phyloP scores from a whole-genome alignment of 2,797 vertebrate genomes.

The Lacerta agilis region DNA sequence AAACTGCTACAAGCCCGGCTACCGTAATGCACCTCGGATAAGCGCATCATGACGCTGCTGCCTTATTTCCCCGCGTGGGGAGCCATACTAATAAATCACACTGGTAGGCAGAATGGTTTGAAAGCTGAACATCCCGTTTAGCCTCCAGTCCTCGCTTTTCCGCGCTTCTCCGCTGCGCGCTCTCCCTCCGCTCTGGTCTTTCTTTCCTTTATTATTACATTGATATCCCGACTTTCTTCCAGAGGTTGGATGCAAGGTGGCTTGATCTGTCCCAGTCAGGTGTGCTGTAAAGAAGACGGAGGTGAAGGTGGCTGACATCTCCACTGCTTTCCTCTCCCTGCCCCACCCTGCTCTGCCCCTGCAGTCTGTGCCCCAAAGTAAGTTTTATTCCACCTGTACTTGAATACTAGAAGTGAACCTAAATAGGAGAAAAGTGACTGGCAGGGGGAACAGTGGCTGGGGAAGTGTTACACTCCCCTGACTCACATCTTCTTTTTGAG shows the following conservation, averaged over 20 bases:
- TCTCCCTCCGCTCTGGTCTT: neutral
- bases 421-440: too few relatives aligned
- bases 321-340: neutral
- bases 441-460: neutral
- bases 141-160: neutral
- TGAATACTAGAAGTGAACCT: neutral
- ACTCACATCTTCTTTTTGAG: neutral
- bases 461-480: too few relatives aligned
- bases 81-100: neutral
- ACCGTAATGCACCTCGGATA: neutral
- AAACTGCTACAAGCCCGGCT: neutral
- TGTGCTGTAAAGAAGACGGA: neutral
- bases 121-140: neutral
- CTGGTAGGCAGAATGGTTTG: neutral
- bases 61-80: conserved; percentile 3
- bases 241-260: neutral
- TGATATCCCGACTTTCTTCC: neutral
- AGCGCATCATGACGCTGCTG: neutral
- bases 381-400: neutral
- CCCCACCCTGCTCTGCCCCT: too few relatives aligned
- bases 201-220: neutral
- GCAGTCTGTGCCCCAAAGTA: neutral
- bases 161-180: neutral
- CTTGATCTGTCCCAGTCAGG: neutral
- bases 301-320: neutral